Base-by-base conservation (phyloP, 1,140 invertebrate genomes). In the Matsumurasca onukii region DNA sequence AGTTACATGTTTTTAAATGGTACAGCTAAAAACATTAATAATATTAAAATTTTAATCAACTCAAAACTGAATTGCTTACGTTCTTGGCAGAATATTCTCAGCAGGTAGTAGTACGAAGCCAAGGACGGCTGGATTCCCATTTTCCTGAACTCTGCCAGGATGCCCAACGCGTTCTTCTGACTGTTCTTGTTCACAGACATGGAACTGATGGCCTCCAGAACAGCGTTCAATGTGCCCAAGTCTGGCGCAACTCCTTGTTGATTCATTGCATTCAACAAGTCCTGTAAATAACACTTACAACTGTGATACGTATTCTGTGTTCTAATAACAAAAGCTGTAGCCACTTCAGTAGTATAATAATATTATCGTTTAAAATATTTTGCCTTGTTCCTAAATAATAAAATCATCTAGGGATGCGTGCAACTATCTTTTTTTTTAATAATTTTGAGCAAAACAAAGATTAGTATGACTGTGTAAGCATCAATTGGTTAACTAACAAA, bases 61-160 rank as follows among this genome's bases (percentile, higher is more conserved):
- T n/a, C n/a, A n/a, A n/a, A n/a, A n/a, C n/a, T 68, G 24, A 55
- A 30, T 63, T 39, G 82, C 82, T 85, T 80, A 89, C 90, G 79
- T 68, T 91, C 85, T 77, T 85, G 85, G 59, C 83, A 89, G 76
- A 88, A 91, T 61, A 87, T 84, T 15, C 80, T 82, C 1, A 94
- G 73, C 0, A 94, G 75, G 77, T 87, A 87, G 79, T 88, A 88
- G 80, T 91, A 96, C 1, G 88, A 84, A 0, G 86, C 85, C 2
- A 95, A 79, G 52, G 85, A 86, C 0, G 92, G 92, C 72, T 88
- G 80, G 55, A 97, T 86, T 9, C 86, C 86, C 0, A 92, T 73
- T 30, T 80, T 73, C 70, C 83, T 86, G 74, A 95, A 94, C 77
- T 95, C 92, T 0, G 83, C 75, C 1, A 74, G 9, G 86, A 77